Evolutionary conservation across 2,888 invertebrate genomes (phyloP), one percentile per base, ranked within the genome.

Genomic region (Leucophenga maculata): DNA sequence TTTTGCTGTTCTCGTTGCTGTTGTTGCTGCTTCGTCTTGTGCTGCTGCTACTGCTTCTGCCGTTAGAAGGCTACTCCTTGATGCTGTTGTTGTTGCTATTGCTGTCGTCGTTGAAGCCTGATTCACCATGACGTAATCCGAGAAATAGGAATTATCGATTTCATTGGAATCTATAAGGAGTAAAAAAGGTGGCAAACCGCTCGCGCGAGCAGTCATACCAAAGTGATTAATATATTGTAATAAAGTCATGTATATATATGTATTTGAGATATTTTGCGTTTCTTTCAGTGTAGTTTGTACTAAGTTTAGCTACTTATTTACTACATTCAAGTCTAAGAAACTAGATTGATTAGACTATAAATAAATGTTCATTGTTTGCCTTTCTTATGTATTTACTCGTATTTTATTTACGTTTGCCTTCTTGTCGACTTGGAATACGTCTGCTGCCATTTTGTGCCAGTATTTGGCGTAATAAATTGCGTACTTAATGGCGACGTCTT

Each of bases 71-170:
- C 65, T 54, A 39, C 65, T 75, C 65, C 73, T 68, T 60, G 71
- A 69, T 16, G 20, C 22, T 46, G 46, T 14, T 20, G 44, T 22
- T 22, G 20, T 59, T 32, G 26, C 13, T 14, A 22, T 55, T 55
- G 48, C 1, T 26, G 22, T 48, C 18, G 67, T 60, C 26, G 64
- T 32, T 55, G 64, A 54, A 54, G 50, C 69, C 73, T 76, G 75
- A 76, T 77, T 72, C 72, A 75, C 69, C 69, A 76, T 75, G 69
- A 69, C 69, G 72, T 76, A 75, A 72, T 76, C 75, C 69, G 67
- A 70, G 57, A 72, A 72, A 77, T 79, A 79, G 77, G 83, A 83
- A 81, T 83, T 84, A 84, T 85, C 82, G 78, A 86, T 86, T 85
- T 85, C 82, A 78, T 78, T 82, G 71, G 82, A 80, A 78, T 83